A percentile compares a stretch with the other conserved stretches of the same genome.
These are phyloP conservation scores for Novumbra hubbsi DNA, from an alignment of 2,797 vertebrate genomes.

Conservation along the genomic window DNA sequence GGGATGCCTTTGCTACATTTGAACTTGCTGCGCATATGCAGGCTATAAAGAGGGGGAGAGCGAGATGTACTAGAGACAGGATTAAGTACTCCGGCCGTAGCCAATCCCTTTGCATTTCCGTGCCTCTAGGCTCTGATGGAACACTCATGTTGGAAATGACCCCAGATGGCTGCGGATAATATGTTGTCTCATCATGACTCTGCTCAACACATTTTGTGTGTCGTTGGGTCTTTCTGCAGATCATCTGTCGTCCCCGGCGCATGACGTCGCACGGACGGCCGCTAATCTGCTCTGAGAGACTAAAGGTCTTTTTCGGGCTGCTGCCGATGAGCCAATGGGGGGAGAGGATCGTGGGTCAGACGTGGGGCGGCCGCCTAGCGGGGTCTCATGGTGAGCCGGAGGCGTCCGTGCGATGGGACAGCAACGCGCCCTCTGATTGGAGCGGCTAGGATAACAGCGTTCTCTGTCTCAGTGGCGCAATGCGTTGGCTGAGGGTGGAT, in stretches of 20 bases:
- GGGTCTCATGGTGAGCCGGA: neutral
- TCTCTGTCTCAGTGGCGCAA: neutral
- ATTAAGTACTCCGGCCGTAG: neutral
- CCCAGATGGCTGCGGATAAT: slow-evolving; percentile 38
- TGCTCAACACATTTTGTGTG: slow-evolving; percentile 53
- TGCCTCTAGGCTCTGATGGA: slow-evolving; percentile 20
- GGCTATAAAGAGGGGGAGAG: neutral
- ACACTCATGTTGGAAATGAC: slow-evolving; percentile 51
- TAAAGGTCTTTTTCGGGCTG: slow-evolving; percentile 34
- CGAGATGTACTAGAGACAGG: slow-evolving; percentile 15
- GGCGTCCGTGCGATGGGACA: slow-evolving; percentile 53
- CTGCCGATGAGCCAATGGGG: slow-evolving; percentile 27
- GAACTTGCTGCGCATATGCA: slow-evolving; percentile 5
- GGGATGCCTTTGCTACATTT: slow-evolving; percentile 27
- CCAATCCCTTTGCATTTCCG: neutral
- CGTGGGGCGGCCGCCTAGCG: no score
- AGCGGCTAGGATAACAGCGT: neutral
- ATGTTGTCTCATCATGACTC: slow-evolving; percentile 47
- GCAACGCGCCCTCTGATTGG: neutral
- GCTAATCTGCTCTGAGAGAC: slow-evolving; percentile 32
- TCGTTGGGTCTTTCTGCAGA: slow-evolving; percentile 41
- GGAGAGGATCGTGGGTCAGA: slow-evolving; percentile 43
- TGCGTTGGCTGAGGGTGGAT: slow-evolving; percentile 42
- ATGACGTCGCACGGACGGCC: slow-evolving; percentile 44
- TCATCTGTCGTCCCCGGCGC: slow-evolving; percentile 18